Conservation (phyloP, 2,888 invertebrate genomes). For the Philereme transversata region DNA sequence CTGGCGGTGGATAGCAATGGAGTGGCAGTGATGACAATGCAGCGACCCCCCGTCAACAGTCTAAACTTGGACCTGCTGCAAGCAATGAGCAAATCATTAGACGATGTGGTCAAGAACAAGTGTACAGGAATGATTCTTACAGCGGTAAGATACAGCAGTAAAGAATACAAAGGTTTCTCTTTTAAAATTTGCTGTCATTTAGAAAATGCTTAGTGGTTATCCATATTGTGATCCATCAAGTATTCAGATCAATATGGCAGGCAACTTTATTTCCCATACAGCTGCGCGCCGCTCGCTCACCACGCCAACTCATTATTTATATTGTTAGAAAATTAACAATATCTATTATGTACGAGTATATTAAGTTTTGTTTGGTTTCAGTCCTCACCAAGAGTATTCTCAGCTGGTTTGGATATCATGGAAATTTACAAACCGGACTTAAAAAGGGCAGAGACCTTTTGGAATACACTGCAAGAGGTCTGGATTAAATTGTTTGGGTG, state of each 20-base stretch:
- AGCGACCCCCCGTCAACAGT: conserved; percentile 91
- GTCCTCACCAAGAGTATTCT: conserved; percentile 89
- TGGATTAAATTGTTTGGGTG: conserved; percentile 92
- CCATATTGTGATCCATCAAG: too few relatives aligned
- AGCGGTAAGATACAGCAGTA: conserved; percentile 83
- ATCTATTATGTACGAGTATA: too few relatives aligned
- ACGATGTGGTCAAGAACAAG: conserved; percentile 86
- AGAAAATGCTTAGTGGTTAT: too few relatives aligned
- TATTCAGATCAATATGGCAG: too few relatives aligned
- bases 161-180: too few relatives aligned
- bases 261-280: too few relatives aligned
- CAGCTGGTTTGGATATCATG: conserved; percentile 92
- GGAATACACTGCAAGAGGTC: conserved; percentile 90
- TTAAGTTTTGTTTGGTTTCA: conserved; percentile 63
- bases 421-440: conserved; percentile 93
- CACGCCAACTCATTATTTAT: not conserved
- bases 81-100: conserved; percentile 85
- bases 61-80: conserved; percentile 89
- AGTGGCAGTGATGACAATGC: conserved; percentile 89
- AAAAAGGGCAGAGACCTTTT: conserved; percentile 87
- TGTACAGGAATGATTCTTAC: conserved; percentile 90
- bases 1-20: conserved; percentile 85
- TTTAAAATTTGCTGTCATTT: too few relatives aligned
- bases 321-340: too few relatives aligned
- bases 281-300: too few relatives aligned